These are phyloP conservation scores for Sebastiscus albofasciatus DNA, from an alignment of 2,797 vertebrate genomes.

Conservation along the genomic window DNA sequence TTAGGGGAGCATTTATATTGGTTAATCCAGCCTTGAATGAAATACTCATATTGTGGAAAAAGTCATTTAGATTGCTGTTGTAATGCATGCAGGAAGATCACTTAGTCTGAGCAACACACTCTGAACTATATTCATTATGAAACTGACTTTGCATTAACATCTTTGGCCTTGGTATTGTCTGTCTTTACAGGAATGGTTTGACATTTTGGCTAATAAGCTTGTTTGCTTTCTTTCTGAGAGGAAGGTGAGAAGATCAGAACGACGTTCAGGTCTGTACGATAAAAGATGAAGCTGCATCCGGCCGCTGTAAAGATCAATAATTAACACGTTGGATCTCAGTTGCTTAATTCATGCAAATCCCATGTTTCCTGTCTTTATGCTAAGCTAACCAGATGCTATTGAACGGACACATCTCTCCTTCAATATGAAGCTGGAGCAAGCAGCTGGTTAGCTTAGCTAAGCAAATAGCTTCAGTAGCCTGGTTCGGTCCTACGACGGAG, in stretches of 20 bases:
- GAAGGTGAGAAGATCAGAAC: background rate
- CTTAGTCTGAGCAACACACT: background rate
- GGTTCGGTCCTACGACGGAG: too few species aligned
- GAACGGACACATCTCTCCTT: too few species aligned
- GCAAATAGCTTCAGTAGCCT: too few species aligned
- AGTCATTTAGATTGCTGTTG: conserved; percentile 7
- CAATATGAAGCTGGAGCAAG: too few species aligned
- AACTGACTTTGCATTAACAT: background rate
- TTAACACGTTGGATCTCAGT: background rate
- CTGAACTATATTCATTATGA: background rate
- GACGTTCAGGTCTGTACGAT: background rate
- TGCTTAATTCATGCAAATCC: background rate
- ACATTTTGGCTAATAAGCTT: background rate
- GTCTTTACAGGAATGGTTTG: background rate
- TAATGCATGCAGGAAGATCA: conserved; percentile 22
- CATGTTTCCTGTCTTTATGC: background rate
- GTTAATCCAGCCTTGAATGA: conserved; percentile 41
- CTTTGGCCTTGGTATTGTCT: background rate
- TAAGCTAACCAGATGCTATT: background rate
- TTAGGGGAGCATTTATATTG: conserved; percentile 40
- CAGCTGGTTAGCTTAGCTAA: too few species aligned
- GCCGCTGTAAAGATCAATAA: background rate
- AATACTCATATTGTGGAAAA: conserved; percentile 20
- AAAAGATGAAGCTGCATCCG: background rate
- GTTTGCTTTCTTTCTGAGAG: background rate